These are phyloP conservation scores for Rhynchonycteris naso DNA, from an alignment of 2,797 vertebrate genomes.

Conservation along the genomic window DNA sequence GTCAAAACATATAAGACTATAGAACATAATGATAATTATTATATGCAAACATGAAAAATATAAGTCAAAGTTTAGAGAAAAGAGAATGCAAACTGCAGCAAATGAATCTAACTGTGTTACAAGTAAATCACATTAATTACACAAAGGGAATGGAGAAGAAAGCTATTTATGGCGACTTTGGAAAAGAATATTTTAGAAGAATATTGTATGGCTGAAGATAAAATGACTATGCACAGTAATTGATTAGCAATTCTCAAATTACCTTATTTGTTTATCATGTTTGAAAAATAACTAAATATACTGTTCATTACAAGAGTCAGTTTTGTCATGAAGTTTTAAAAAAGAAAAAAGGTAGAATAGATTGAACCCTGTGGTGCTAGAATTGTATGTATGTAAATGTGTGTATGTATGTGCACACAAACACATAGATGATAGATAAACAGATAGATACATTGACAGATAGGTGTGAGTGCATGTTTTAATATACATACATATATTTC, in stretches of 20 bases:
- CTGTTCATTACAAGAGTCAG: neutral
- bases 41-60: neutral
- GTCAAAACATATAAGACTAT: neutral
- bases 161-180: neutral
- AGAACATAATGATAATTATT: neutral
- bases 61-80: neutral
- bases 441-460: neutral
- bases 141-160: neutral
- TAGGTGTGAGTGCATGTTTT: neutral
- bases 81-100: neutral
- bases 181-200: neutral
- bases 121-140: neutral
- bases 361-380: neutral
- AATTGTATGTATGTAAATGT: neutral
- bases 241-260: neutral
- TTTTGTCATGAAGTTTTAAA: neutral
- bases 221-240: neutral
- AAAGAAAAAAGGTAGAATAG: neutral
- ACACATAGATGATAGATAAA: neutral
- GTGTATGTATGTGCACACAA: neutral
- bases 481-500: neutral
- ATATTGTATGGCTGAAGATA: neutral
- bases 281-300: neutral
- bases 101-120: neutral
- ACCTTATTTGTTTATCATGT: neutral